These are phyloP conservation scores for Garra rufa DNA, from an alignment of 2,113 vertebrate species.

Conservation along the genomic window DNA sequence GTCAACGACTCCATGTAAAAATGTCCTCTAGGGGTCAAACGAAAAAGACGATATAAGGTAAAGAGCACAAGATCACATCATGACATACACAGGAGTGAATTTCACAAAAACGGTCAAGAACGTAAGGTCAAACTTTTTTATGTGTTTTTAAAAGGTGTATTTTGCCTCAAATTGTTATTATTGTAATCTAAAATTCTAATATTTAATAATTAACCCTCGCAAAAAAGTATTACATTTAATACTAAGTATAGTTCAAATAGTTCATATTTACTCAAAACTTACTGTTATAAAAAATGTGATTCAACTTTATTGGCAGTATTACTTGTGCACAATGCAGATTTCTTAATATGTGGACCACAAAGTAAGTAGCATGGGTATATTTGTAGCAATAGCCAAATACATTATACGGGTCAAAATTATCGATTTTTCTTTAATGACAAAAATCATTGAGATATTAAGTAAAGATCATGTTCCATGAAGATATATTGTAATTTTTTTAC, in stretches of 20 bases:
- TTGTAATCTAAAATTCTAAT: neutral
- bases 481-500: too few species aligned
- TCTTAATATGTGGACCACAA: too few species aligned
- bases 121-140: neutral
- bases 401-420: too few species aligned
- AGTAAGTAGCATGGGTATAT: too few species aligned
- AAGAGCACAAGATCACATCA: slow-evolving; percentile 17
- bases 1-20: slow-evolving; percentile 44
- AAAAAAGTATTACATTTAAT: neutral
- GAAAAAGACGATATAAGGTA: neutral
- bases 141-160: too few species aligned
- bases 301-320: neutral
- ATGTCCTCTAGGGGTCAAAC: neutral
- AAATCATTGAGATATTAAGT: too few species aligned
- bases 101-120: neutral
- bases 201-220: neutral
- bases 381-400: too few species aligned
- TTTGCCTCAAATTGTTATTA: too few species aligned
- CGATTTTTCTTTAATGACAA: too few species aligned
- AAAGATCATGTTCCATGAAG: too few species aligned
- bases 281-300: neutral
- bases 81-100: neutral
- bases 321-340: too few species aligned
- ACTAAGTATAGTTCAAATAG: neutral
- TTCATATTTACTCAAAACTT: neutral